Conservation (phyloP, 2,113 vertebrate genomes). For the western clawed frog (Xenopus tropicalis) region UCB_Xtro_10.0 CM004445.2:125832001-125832500, state of each 20-base stretch:
- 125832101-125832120: slow-evolving; percentile 77
- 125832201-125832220: slow-evolving; percentile 48
- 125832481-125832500: too few species aligned
- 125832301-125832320: too few species aligned
- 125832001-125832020: too few species aligned
- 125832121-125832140: slow-evolving; percentile 69
- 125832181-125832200: slow-evolving; percentile 47
- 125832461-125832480: too few species aligned
- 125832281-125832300: too few species aligned
- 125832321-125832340: too few species aligned
- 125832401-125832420: too few species aligned
- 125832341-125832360: not conserved
- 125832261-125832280: not conserved
- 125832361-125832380: too few species aligned
- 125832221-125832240: slow-evolving; percentile 67
- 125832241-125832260: slow-evolving; percentile 51
- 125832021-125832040: not conserved
- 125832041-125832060: not conserved
- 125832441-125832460: too few species aligned
- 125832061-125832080: slow-evolving; percentile 84
- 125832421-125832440: too few species aligned
- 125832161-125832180: slow-evolving; percentile 74
- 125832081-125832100: slow-evolving; percentile 79
- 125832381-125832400: too few species aligned
- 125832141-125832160: slow-evolving; percentile 67